Conservation (phyloP, 2,113 vertebrate genomes). For the Barbus barbus region DNA sequence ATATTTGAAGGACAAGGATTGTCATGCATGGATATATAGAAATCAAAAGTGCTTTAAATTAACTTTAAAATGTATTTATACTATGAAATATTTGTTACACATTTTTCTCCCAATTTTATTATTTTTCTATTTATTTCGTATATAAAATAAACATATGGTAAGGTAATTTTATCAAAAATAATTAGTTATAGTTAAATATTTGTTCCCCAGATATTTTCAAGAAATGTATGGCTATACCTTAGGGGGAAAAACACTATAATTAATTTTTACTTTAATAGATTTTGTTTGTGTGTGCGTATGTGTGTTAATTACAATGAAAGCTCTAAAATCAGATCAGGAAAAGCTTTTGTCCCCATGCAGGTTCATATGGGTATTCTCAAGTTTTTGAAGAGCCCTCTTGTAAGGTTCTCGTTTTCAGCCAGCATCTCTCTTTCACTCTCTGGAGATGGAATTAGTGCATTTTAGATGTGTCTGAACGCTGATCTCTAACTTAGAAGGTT, state of each 20-base stretch:
- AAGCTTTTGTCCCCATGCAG: neutral
- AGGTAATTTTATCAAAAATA: no score
- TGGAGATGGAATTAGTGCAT: neutral
- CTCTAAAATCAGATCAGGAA: neutral
- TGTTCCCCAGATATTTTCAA: no score
- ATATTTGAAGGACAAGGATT: neutral
- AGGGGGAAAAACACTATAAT: no score
- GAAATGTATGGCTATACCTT: neutral
- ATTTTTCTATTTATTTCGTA: neutral
- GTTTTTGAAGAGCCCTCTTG: neutral
- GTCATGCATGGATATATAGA: neutral
- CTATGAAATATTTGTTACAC: neutral
- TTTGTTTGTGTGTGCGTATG: neutral
- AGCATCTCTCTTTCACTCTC: neutral
- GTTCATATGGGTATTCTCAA: neutral
- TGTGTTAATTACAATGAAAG: neutral
- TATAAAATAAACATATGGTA: neutral
- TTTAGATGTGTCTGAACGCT: neutral
- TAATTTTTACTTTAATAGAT: neutral
- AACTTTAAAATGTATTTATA: neutral
- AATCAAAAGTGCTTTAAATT: neutral
- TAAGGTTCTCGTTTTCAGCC: neutral
- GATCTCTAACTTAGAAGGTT: neutral
- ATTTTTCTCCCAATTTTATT: neutral
- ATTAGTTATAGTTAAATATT: no score